These are phyloP conservation scores for Ennomos erosarius DNA, from an alignment of 2,888 invertebrate genomes.

Conservation along the genomic window DNA sequence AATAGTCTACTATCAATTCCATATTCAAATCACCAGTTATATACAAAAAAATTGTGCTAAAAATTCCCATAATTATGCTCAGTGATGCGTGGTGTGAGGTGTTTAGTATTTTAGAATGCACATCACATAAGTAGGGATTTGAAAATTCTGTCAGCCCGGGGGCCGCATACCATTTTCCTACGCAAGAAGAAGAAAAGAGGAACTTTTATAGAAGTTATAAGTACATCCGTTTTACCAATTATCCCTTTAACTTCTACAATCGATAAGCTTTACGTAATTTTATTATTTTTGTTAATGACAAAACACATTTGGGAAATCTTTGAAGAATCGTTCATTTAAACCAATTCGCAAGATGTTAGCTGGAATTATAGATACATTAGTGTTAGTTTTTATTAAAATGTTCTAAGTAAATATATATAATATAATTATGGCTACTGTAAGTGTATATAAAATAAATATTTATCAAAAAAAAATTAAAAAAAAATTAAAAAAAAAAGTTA, in stretches of 20 bases:
- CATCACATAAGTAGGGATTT: too few relatives aligned
- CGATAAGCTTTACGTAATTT: conserved; percentile 12
- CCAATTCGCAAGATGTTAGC: conserved; percentile 1
- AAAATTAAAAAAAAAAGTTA: too few relatives aligned
- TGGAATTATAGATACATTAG: not conserved
- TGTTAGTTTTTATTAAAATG: conserved; percentile 4
- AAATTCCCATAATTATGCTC: too few relatives aligned
- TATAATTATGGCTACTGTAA: not conserved
- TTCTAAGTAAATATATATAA: conserved; percentile 4
- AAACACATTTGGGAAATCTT: conserved; percentile 12
- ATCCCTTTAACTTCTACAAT: conserved; percentile 1
- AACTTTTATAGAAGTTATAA: too few relatives aligned
- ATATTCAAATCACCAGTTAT: not conserved
- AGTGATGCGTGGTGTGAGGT: too few relatives aligned
- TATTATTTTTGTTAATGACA: conserved; percentile 25
- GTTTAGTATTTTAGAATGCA: too few relatives aligned
- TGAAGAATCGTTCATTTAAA: conserved; percentile 1
- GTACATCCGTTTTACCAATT: conserved; percentile 4
- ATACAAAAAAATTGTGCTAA: not conserved
- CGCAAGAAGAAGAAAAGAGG: too few relatives aligned
- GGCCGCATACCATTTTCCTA: too few relatives aligned
- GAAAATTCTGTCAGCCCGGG: too few relatives aligned
- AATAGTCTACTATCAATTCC: too few relatives aligned
- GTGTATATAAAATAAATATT: conserved; percentile 1
- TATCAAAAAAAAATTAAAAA: too few relatives aligned